phyloP scores from a whole-genome alignment of 2,797 vertebrate genomes.

The Vespertilio murinus region DNA sequence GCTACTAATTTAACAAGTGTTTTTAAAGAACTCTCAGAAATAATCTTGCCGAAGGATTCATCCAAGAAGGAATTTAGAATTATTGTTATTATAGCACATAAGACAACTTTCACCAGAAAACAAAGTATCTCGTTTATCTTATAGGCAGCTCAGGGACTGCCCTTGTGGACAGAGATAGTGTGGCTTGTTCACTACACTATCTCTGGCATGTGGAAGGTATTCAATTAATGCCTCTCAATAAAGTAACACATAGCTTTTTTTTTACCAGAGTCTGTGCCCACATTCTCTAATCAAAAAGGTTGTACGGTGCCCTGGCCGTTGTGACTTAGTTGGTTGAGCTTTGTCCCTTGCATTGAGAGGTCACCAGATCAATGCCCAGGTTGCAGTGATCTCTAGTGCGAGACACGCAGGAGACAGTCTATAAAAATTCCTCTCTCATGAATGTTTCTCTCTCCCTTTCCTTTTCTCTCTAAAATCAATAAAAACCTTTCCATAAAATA shows the following conservation, averaged over 20 bases:
- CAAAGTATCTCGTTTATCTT: background rate
- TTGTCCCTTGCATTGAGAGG: background rate
- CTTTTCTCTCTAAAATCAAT: background rate
- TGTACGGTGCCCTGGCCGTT: background rate
- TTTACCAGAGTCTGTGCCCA: background rate
- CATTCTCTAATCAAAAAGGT: background rate
- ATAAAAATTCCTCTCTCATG: background rate
- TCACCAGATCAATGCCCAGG: background rate
- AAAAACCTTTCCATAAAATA: background rate
- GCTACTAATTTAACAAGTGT: background rate
- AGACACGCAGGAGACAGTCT: no score
- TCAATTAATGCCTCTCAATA: background rate
- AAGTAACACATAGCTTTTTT: background rate
- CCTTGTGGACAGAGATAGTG: background rate
- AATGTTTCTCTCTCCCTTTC: background rate
- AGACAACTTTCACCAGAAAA: background rate
- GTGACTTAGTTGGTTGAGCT: background rate
- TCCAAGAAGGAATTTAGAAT: background rate
- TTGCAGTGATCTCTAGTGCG: background rate
- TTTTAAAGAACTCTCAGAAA: conserved; percentile 4
- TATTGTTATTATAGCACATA: background rate
- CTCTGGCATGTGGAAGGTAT: background rate
- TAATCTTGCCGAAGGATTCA: background rate
- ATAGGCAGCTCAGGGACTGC: background rate
- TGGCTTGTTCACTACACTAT: background rate